A percentile compares a stretch with the other conserved stretches of the same genome.
These are phyloP conservation scores for Coboldia fuscipes DNA, from an alignment of 1,140 invertebrate genomes.

Conservation along the genomic window DNA sequence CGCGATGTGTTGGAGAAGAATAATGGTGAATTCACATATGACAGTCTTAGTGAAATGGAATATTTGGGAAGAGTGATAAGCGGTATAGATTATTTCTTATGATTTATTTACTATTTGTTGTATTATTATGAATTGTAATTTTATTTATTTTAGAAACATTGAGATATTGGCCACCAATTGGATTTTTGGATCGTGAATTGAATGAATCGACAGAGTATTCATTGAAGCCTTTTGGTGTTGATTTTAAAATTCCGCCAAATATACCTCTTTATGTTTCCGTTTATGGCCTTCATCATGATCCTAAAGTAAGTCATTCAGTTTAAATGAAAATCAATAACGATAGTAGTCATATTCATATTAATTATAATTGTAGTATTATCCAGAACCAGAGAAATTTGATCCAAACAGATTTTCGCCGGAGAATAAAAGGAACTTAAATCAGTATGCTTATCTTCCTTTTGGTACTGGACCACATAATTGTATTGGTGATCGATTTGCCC, in stretches of 20 bases:
- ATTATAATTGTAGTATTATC: slow-evolving; percentile 20
- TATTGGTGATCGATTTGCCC: slow-evolving; percentile 35
- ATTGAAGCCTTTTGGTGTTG: slow-evolving; percentile 11
- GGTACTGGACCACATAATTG: slow-evolving; percentile 27
- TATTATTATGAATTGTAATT: too few relatives aligned
- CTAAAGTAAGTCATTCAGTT: slow-evolving; percentile 10
- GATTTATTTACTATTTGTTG: too few relatives aligned
- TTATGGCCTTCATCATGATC: slow-evolving; percentile 13
- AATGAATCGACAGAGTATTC: slow-evolving; percentile 7
- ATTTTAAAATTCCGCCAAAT: slow-evolving; percentile 10
- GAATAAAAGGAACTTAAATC: slow-evolving; percentile 7
- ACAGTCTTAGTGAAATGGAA: slow-evolving; percentile 14
- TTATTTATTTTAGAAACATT: too few relatives aligned
- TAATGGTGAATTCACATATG: slow-evolving; percentile 12
- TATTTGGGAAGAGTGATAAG: slow-evolving; percentile 16
- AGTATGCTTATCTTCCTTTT: slow-evolving; percentile 23
- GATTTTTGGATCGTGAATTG: slow-evolving; percentile 13
- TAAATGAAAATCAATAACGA: slow-evolving; percentile 12
- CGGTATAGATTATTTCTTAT: too few relatives aligned
- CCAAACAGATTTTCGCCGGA: slow-evolving; percentile 25
- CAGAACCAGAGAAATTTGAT: slow-evolving; percentile 24
- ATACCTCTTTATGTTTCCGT: slow-evolving; percentile 14
- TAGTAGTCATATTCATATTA: slow-evolving; percentile 22
- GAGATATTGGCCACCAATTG: slow-evolving; percentile 14
- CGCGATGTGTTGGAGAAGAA: slow-evolving; percentile 21